These are phyloP conservation scores for Miichthys miiuy DNA, from an alignment of 2,797 vertebrate species.

Conservation along the genomic window DNA sequence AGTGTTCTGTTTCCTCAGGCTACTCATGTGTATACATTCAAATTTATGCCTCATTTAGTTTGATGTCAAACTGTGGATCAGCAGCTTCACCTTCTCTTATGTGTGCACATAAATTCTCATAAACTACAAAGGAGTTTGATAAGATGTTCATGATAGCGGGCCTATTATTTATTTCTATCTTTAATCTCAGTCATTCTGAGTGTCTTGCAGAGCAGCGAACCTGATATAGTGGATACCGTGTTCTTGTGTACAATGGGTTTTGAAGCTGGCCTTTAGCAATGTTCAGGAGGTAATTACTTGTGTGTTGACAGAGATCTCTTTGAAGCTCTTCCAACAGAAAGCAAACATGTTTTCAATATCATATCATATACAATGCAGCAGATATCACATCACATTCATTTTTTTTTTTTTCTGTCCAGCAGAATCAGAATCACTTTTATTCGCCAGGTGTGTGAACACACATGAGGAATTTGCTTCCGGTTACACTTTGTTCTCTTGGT, in stretches of 20 bases:
- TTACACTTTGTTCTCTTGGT: no score
- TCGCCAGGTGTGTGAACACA: no score
- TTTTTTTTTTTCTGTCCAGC: not conserved
- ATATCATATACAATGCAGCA: not conserved
- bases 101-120: not conserved
- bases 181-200: not conserved
- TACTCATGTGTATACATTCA: not conserved
- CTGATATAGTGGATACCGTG: no score
- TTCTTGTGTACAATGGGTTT: not conserved
- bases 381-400: not conserved
- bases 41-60: not conserved
- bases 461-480: no score
- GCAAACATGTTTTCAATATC: not conserved
- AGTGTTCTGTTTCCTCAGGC: not conserved
- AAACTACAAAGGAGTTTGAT: not conserved
- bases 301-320: conserved; percentile 1
- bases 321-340: not conserved
- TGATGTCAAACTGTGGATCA: not conserved
- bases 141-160: not conserved
- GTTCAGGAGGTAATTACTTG: not conserved
- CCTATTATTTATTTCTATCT: not conserved
- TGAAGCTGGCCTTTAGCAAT: no score
- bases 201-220: not conserved
- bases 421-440: no score
- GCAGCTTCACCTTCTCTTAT: not conserved